These are phyloP conservation scores for Schmidtea mediterranea DNA, from an alignment of 1,140 invertebrate species.

Conservation along the genomic window DNA sequence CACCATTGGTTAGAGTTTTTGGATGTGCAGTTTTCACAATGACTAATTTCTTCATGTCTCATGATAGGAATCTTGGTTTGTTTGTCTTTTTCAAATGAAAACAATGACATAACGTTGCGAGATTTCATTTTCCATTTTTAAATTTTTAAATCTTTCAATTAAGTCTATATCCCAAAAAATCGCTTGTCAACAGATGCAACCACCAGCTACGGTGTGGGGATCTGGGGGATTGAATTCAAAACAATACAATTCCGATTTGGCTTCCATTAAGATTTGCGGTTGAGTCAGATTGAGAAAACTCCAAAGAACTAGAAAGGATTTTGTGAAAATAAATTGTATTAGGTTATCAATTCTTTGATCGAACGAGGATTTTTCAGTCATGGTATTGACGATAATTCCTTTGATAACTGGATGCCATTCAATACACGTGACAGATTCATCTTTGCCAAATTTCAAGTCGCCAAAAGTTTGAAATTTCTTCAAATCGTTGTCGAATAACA, in stretches of 20 bases:
- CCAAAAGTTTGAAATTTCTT: constrained; percentile 30
- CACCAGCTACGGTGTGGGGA: constrained; percentile 26
- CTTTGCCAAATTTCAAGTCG: constrained; percentile 27
- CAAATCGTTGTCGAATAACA: constrained; percentile 22
- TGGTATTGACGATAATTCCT: constrained; percentile 25
- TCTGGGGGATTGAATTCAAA: constrained; percentile 27
- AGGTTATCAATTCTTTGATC: constrained; percentile 27
- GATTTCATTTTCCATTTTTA: constrained; percentile 16
- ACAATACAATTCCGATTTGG: constrained; percentile 26
- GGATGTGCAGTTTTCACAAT: too few relatives aligned
- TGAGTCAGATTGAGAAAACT: constrained; percentile 29
- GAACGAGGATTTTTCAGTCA: constrained; percentile 23
- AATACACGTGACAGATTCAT: constrained; percentile 25
- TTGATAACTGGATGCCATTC: constrained; percentile 28
- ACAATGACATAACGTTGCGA: constrained; percentile 1
- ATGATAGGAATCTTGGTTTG: background rate
- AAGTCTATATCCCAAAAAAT: constrained; percentile 29
- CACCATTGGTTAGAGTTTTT: too few relatives aligned
- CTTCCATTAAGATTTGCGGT: constrained; percentile 28
- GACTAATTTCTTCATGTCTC: too few relatives aligned
- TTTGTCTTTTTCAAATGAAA: constrained; percentile 7
- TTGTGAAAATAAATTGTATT: constrained; percentile 24
- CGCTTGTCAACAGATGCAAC: constrained; percentile 30
- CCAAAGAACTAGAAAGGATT: constrained; percentile 29
- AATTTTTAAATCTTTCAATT: constrained; percentile 21